A percentile compares a stretch with the other conserved stretches of the same genome.
These are phyloP conservation scores for Gymnorhina tibicen DNA, from an alignment of 2,113 vertebrate species.

Conservation along the genomic window DNA sequence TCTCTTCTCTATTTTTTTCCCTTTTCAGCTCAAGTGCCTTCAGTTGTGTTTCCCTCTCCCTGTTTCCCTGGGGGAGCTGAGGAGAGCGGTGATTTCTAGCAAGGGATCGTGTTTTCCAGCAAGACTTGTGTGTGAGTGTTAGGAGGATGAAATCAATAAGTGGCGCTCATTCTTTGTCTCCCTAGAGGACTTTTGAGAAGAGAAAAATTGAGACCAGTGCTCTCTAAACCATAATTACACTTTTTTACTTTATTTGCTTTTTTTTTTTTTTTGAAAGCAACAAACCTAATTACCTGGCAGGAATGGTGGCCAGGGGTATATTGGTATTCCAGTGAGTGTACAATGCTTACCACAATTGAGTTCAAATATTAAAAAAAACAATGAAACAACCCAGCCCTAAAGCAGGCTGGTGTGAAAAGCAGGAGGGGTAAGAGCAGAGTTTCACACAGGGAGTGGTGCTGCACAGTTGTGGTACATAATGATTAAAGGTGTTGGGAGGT, in stretches of 20 bases:
- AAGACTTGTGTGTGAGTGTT: background rate
- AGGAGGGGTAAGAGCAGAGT: background rate
- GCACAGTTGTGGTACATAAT: background rate
- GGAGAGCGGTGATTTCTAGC: conserved; percentile 24
- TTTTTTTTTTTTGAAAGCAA: background rate
- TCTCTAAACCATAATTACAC: conserved; percentile 46
- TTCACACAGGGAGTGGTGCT: background rate
- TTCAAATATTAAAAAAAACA: background rate
- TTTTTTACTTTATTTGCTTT: conserved; percentile 24
- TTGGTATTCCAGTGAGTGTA: background rate
- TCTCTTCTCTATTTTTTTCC: background rate
- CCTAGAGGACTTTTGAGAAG: conserved; percentile 43
- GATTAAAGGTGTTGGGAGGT: background rate
- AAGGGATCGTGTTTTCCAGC: conserved; percentile 31
- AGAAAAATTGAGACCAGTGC: conserved; percentile 32
- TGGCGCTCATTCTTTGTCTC: conserved; percentile 37
- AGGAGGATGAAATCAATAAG: conserved; percentile 57
- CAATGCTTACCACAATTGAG: background rate
- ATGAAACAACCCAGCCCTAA: background rate
- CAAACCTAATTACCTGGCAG: conserved; percentile 48
- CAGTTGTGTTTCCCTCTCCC: background rate
- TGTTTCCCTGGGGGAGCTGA: background rate
- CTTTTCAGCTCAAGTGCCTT: conserved; percentile 29
- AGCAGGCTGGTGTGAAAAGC: background rate
- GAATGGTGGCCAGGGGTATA: background rate